Evolutionary conservation across 1,140 invertebrate genomes (phyloP).

Genomic region (Phymastichus coffea): DNA sequence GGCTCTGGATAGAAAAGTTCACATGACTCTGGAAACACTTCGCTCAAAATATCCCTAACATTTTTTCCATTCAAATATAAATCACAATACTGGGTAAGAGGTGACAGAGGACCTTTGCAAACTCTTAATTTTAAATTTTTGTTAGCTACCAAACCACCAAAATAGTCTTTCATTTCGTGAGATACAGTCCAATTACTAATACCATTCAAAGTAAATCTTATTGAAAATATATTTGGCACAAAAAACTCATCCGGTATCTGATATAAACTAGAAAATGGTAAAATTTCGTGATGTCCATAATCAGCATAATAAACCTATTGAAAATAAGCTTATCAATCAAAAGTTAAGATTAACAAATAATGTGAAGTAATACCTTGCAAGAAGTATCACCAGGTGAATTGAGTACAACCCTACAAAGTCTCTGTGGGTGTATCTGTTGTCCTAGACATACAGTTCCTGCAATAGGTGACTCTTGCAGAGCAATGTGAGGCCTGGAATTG

Average conservation of each 20-base stretch:
- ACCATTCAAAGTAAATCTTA: conserved; percentile 70
- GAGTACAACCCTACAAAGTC: conserved; percentile 71
- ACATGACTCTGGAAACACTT: conserved; percentile 42
- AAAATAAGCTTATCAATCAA: conserved; percentile 34
- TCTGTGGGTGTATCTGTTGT: conserved; percentile 63
- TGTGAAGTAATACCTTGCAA: conserved; percentile 32
- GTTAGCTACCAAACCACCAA: conserved; percentile 65
- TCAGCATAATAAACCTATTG: conserved; percentile 76
- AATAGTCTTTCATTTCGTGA: conserved; percentile 67
- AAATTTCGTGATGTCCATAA: conserved; percentile 72
- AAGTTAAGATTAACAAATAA: background rate
- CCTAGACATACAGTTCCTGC: conserved; percentile 73
- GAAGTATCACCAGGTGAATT: conserved; percentile 63
- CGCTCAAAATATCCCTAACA: conserved; percentile 58
- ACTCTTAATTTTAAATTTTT: conserved; percentile 65
- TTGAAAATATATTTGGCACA: conserved; percentile 59
- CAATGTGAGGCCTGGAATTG: conserved; percentile 53
- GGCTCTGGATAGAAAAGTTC: background rate
- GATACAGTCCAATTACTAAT: conserved; percentile 66
- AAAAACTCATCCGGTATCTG: conserved; percentile 61
- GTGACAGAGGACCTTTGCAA: conserved; percentile 64
- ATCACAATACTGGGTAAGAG: conserved; percentile 71
- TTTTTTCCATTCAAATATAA: conserved; percentile 62
- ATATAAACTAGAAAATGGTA: conserved; percentile 68
- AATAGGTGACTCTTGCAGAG: conserved; percentile 63